Evolutionary conservation across 2,888 invertebrate species (phyloP), one percentile per base, ranked within the genome.

Genomic region (Xylocampa areola): DNA sequence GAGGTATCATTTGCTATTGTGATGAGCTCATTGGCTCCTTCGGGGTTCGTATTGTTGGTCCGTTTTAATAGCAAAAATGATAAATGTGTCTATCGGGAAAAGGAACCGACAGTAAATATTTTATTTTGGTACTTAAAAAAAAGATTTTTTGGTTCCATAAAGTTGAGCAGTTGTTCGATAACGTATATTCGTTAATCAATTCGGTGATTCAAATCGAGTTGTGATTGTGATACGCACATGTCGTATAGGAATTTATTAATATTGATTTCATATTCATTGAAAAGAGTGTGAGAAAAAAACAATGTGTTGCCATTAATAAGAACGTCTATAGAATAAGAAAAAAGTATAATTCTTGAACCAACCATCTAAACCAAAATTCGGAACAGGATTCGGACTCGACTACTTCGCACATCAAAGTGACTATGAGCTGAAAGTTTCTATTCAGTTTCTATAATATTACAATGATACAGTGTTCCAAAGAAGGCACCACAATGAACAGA

Each of bases 1-100:
- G 77, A 90, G 90, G 91, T 91, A 92, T 91, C 91, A 91, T 92
- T 93, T 89, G 88, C 90, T 91, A 89, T 94, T 93, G 92, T 92
- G 87, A 90, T 86, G 86, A 85, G 86, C 88, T 88, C 87, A 85
- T 88, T 82, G 86, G 84, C 86, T 92, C 90, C 91, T 93, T 89
- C 86, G 89, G 90, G 92, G 87, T 87, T 85, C 74, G 84, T 85
- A 89, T 91, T 92, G 89, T 91, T 89, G 87, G 82, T 87, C 81
- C 74, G 73, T 86, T 92, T 64, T 92, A 92, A 93, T 92, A 89
- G 91, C 91, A 85, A 90, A 93, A 92, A 93, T 93, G 93, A 94
- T 92, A 91, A 94, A 94, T 93, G 92, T 81, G 80, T 81, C 89
- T 82, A 79, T 80, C 67, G 90, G 88, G 90, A 89, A 76, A 79